phyloP scores from a whole-genome alignment of 2,888 invertebrate genomes.

The Phymatocera aterrima region DNA sequence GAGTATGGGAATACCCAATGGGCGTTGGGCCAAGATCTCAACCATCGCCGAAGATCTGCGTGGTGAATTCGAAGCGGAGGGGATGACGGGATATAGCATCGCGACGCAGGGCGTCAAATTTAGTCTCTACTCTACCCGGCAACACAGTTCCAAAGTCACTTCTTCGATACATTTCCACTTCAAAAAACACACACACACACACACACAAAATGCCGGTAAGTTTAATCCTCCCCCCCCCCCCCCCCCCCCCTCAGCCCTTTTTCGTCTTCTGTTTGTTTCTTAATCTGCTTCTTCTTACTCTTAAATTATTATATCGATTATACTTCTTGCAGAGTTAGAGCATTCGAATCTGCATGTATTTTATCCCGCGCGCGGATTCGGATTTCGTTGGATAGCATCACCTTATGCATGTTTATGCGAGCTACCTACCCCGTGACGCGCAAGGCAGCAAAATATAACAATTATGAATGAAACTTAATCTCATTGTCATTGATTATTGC shows the following conservation, averaged over 20 bases:
- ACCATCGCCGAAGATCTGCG: constrained; percentile 60
- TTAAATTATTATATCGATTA: no score
- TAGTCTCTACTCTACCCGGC: constrained; percentile 68
- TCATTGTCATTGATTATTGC: no score
- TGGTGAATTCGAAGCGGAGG: constrained; percentile 62
- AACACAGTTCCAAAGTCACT: constrained; percentile 64
- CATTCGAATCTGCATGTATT: no score
- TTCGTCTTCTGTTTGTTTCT: not conserved
- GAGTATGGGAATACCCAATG: constrained; percentile 70
- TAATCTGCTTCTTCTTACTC: not conserved
- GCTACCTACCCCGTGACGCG: no score
- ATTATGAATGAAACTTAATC: no score
- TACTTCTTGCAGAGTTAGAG: no score
- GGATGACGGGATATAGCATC: constrained; percentile 76
- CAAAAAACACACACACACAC: not conserved
- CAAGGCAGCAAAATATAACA: no score
- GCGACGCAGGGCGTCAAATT: constrained; percentile 73
- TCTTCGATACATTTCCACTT: constrained; percentile 42
- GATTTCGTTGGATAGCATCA: no score
- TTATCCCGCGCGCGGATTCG: no score
- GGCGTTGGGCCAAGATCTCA: constrained; percentile 67
- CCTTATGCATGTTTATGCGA: no score
- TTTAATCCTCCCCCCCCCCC: not conserved
- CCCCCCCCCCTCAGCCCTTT: not conserved
- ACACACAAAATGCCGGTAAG: constrained; percentile 41